Base-by-base conservation (phyloP, 2,113 vertebrate genomes). In the Callionymus lyra region DNA sequence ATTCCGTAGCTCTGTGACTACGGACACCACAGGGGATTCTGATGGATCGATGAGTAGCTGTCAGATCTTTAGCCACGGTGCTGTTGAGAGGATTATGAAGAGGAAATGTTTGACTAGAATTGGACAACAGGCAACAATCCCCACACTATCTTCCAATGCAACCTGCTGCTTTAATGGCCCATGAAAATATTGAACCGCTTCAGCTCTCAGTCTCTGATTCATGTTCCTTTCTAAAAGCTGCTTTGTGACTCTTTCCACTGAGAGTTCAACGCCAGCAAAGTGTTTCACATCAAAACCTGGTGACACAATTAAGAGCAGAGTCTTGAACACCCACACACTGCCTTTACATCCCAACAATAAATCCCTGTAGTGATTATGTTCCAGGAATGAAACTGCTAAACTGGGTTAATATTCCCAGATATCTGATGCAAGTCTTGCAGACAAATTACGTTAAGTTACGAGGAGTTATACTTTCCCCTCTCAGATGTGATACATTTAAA, bases 11-110 rank as follows among this genome's bases (percentile, higher is more conserved):
- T 1, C 38, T 34, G 59, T 77, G 71, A 80, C 75, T 77, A 77
- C 62, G 63, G 52, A 59, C 63, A 53, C 63, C 64, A 60, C 61
- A 57, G 63, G 63, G 53, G 70, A 52, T 70, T 64, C 63, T 60
- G 66, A 64, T 62, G 38, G 66, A 72, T 73, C 68, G 56, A 72
- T 72, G 59, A 11, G 9, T 57, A 46, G 69, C 77, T 77, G 59
- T 77, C 61, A 77, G 61, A 75, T 77, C 61, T 72, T 45, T 55
- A 61, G 63, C 66, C 73, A 59, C 36, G 47, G 54, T 44, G 62
- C 59, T 50, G 66, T 70, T 59, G 53, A 41, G 40, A 41, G 63
- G 65, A 66, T 68, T 50, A 48, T 18, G 19, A 38, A 47, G 47
- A 58, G 40, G 59, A 68, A 64, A 48, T 73, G 34, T 51, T 27